phyloP scores from a whole-genome alignment of 2,113 vertebrate genomes.

The Arenaria interpres region DNA sequence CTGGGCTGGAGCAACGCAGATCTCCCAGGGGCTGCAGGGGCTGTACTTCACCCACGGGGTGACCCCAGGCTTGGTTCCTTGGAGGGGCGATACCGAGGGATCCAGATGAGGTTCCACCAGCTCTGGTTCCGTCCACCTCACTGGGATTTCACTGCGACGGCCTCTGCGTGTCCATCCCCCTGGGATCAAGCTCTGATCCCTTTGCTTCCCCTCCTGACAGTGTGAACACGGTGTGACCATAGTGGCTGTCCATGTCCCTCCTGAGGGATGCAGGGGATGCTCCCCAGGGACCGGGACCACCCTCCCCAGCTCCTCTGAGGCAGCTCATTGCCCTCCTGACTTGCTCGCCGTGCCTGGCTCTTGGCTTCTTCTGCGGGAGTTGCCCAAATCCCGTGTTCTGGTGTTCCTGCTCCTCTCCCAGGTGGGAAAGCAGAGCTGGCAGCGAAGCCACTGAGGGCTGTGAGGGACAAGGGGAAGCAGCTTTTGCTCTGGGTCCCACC shows the following conservation, averaged over 20 bases:
- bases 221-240: background rate
- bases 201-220: background rate
- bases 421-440: background rate
- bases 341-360: rapidly evolving
- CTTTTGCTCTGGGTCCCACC: background rate
- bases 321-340: rapidly evolving
- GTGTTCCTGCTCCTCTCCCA: background rate
- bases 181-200: background rate
- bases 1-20: background rate
- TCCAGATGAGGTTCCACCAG: background rate
- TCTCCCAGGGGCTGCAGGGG: background rate
- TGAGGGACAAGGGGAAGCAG: background rate
- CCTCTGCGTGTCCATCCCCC: background rate
- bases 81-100: background rate
- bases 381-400: background rate
- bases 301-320: background rate
- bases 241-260: rapidly evolving
- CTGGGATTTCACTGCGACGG: background rate
- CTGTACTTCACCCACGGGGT: background rate
- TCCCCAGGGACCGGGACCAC: rapidly evolving
- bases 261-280: background rate
- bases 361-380: background rate
- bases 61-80: rapidly evolving
- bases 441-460: background rate
- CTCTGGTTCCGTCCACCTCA: background rate